These are phyloP conservation scores for Idaea biselata DNA, from an alignment of 2,888 invertebrate species.

Conservation along the genomic window DNA sequence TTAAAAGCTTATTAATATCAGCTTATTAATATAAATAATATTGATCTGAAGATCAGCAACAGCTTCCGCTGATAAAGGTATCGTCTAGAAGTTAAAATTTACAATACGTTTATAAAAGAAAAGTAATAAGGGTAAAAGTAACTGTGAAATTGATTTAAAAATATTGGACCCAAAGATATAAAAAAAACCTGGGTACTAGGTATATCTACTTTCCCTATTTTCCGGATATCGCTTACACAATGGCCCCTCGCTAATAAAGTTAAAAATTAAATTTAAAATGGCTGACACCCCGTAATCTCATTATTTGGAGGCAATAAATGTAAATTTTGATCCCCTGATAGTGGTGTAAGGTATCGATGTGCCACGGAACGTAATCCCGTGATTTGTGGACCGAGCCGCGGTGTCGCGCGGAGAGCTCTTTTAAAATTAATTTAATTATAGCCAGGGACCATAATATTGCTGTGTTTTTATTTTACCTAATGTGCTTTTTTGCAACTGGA, in stretches of 20 bases:
- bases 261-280: slow-evolving; percentile 23
- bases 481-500: neutral
- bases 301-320: slow-evolving; percentile 37
- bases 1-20: no score
- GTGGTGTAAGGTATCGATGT: slow-evolving; percentile 9
- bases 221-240: neutral
- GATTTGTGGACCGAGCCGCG: slow-evolving; percentile 38
- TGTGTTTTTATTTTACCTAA: neutral
- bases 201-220: neutral
- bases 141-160: no score
- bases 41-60: no score
- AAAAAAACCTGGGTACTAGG: no score
- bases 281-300: slow-evolving; percentile 27
- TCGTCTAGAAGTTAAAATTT: no score
- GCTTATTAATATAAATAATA: no score
- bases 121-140: no score
- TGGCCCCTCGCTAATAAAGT: slow-evolving; percentile 10
- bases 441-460: neutral
- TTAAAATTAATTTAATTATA: slow-evolving; percentile 25
- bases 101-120: no score
- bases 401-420: slow-evolving; percentile 24
- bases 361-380: slow-evolving; percentile 33
- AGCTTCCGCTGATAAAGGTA: no score
- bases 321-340: slow-evolving; percentile 29
- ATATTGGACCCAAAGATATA: no score